A percentile compares a stretch with the other conserved stretches of the same genome.
These are phyloP conservation scores for Hycleus phaleratus DNA, from an alignment of 1,140 invertebrate species.

Conservation along the genomic window DNA sequence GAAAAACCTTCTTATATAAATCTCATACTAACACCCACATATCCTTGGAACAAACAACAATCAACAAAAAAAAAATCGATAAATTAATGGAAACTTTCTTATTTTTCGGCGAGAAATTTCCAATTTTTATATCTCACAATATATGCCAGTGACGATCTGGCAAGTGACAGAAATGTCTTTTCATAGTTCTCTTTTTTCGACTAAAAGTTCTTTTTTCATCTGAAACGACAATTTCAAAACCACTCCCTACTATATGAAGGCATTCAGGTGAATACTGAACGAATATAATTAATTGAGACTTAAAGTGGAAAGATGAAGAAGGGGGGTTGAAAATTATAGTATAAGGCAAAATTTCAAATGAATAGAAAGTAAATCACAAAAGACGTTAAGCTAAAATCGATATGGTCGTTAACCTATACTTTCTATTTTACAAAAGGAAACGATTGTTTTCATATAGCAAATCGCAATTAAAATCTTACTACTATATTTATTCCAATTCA, in stretches of 20 bases:
- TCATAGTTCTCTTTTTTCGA: neutral
- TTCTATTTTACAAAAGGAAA: constrained; percentile 12
- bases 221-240: no score
- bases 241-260: neutral
- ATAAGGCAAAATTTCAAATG: constrained; percentile 8
- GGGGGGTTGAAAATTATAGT: no score
- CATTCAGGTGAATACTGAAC: constrained; percentile 5
- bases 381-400: constrained; percentile 17
- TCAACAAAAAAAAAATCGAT: no score
- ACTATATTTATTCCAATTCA: constrained; percentile 16
- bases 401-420: constrained; percentile 15
- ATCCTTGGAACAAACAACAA: no score
- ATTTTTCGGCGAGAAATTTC: no score
- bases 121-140: no score
- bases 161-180: no score
- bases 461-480: constrained; percentile 19
- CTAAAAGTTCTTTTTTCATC: neutral
- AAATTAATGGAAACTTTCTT: no score
- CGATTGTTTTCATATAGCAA: constrained; percentile 14
- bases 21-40: no score
- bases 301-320: constrained; percentile 5
- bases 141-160: no score
- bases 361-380: constrained; percentile 17
- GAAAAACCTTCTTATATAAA: neutral
- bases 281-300: constrained; percentile 16